Evolutionary conservation across 2,113 vertebrate genomes (phyloP).

Genomic region (Neomonachus schauinslandi): DNA sequence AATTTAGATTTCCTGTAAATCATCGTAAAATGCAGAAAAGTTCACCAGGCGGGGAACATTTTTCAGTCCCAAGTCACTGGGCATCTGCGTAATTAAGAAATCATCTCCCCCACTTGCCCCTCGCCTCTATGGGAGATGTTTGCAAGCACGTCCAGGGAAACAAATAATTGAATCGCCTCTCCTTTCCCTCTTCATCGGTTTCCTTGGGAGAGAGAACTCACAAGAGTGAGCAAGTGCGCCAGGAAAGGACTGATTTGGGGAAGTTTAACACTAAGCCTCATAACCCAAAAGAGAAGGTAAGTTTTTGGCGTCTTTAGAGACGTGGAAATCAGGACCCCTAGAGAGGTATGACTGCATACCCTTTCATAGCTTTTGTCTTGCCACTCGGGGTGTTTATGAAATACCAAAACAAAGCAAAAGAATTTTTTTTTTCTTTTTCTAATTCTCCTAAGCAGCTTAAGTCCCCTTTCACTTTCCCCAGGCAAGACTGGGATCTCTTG

Average conservation of each 20-base stretch:
- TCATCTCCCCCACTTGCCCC: constrained; percentile 35
- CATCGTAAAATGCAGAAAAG: constrained; percentile 76
- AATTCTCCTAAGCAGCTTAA: constrained; percentile 88
- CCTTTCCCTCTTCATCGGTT: constrained; percentile 26
- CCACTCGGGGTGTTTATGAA: constrained; percentile 84
- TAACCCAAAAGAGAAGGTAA: constrained; percentile 74
- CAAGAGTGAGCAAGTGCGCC: constrained; percentile 42
- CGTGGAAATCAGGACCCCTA: constrained; percentile 56
- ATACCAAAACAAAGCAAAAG: constrained; percentile 78
- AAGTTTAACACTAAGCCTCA: constrained; percentile 77
- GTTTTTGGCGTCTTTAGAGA: constrained; percentile 80
- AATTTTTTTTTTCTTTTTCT: background rate
- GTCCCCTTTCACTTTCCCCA: constrained; percentile 88
- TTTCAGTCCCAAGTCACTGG: constrained; percentile 29
- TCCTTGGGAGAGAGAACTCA: constrained; percentile 61
- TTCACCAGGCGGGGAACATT: constrained; percentile 71
- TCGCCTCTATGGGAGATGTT: constrained; percentile 16
- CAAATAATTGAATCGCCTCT: constrained; percentile 68
- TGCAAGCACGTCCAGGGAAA: constrained; percentile 58
- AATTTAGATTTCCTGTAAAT: constrained; percentile 77
- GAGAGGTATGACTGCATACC: constrained; percentile 66
- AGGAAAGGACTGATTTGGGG: constrained; percentile 59
- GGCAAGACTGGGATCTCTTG: constrained; percentile 88
- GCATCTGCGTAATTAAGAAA: constrained; percentile 80
- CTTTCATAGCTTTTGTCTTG: constrained; percentile 83